These are phyloP conservation scores for Accipiter virgatus DNA, from an alignment of 2,113 vertebrate species.

Conservation along the genomic window DNA sequence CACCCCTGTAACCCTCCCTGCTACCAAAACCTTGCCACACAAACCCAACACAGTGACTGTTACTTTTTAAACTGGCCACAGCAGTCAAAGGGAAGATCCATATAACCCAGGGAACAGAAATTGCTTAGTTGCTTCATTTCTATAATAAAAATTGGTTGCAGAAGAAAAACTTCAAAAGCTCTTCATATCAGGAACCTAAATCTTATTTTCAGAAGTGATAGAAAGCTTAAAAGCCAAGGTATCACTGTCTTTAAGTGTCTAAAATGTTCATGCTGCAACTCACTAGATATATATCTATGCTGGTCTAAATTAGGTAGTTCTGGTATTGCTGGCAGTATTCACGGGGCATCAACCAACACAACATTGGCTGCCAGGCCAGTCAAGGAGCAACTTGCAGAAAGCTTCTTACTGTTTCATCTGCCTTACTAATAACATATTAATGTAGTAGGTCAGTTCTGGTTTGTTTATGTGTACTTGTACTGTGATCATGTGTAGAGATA, in stretches of 20 bases:
- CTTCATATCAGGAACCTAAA: not conserved
- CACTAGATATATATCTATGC: not conserved
- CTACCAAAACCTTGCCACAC: not conserved
- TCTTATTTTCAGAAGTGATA: not conserved
- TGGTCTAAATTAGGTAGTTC: not conserved
- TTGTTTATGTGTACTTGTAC: not conserved
- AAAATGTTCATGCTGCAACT: not conserved
- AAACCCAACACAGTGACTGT: not conserved
- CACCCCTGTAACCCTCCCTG: not conserved
- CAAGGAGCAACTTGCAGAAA: not conserved
- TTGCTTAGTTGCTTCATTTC: not conserved
- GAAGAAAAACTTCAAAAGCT: not conserved
- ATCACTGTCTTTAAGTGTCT: not conserved
- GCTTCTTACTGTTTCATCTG: not conserved
- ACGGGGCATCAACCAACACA: accelerated
- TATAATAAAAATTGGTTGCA: not conserved
- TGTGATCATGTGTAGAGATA: not conserved
- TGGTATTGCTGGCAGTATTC: not conserved
- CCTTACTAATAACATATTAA: not conserved
- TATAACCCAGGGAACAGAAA: not conserved
- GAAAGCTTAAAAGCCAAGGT: not conserved
- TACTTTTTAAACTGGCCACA: not conserved
- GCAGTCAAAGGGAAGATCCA: not conserved
- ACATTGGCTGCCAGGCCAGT: not conserved
- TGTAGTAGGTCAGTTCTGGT: too few species aligned